Percentiles rank a stretch among this genome's conserved stretches.
Evolutionary conservation across 2,888 invertebrate species (phyloP).

Genomic region (Pollenia amentaria): DNA sequence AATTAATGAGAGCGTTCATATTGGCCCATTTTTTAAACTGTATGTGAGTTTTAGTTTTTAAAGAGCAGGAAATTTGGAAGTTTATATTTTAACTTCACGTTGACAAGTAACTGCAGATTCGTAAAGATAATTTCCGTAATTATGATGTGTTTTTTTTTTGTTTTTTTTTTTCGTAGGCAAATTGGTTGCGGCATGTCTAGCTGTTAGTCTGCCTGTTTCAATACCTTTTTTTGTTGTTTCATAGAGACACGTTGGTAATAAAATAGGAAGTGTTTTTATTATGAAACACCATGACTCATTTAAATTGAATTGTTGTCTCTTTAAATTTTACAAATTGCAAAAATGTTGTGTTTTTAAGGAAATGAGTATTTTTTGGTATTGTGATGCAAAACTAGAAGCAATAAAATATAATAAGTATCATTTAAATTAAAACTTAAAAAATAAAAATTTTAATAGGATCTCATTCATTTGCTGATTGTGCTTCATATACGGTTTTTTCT

Average conservation of each 20-base stretch:
- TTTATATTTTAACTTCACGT: constrained; percentile 9
- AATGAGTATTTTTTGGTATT: constrained; percentile 10
- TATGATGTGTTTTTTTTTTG: constrained; percentile 15
- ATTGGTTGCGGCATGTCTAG: constrained; percentile 3
- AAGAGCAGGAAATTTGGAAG: background rate
- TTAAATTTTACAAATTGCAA: constrained; percentile 4
- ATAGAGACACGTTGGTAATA: constrained; percentile 2
- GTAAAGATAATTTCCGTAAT: constrained; percentile 48
- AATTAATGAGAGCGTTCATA: constrained; percentile 12
- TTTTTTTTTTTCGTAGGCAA: constrained; percentile 30
- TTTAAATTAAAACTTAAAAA: background rate
- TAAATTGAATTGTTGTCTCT: background rate
- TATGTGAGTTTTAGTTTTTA: background rate
- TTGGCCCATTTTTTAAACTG: constrained; percentile 20
- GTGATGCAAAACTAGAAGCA: background rate
- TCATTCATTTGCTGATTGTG: no score
- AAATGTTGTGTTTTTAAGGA: background rate
- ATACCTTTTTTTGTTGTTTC: background rate
- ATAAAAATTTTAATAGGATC: no score
- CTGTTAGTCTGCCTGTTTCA: background rate
- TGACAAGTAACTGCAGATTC: constrained; percentile 38
- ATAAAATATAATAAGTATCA: background rate
- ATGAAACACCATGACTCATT: constrained; percentile 43
- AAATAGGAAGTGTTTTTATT: constrained; percentile 50
- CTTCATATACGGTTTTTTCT: no score